phyloP scores from a whole-genome alignment of 2,888 invertebrate genomes.

The Oscheius sp. region DNA sequence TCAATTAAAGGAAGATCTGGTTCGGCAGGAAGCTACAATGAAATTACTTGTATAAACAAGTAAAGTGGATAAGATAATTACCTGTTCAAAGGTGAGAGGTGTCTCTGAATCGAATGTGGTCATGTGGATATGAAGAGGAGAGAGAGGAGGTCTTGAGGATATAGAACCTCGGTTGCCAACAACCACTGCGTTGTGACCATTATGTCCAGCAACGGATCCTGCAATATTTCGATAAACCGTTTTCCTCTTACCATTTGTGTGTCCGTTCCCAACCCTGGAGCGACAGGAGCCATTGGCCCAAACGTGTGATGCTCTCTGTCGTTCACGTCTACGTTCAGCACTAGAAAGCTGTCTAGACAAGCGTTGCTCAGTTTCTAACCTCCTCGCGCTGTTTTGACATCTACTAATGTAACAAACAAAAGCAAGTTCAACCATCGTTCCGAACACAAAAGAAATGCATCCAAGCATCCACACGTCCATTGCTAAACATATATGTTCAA shows the following conservation, averaged over 20 bases:
- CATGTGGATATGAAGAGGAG: slow-evolving; percentile 58
- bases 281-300: slow-evolving; percentile 52
- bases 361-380: slow-evolving; percentile 33
- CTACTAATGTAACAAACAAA: slow-evolving; percentile 70
- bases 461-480: slow-evolving; percentile 70
- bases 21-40: slow-evolving; percentile 47
- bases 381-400: slow-evolving; percentile 58
- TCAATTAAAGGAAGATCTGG: slow-evolving; percentile 51
- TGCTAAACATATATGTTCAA: slow-evolving; percentile 42
- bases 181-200: slow-evolving; percentile 16
- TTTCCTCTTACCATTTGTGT: slow-evolving; percentile 33
- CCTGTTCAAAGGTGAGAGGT: slow-evolving; percentile 64
- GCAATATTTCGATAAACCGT: not conserved
- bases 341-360: slow-evolving; percentile 31
- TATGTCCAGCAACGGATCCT: slow-evolving; percentile 9
- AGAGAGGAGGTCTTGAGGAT: slow-evolving; percentile 37
- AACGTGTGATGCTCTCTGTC: slow-evolving; percentile 45
- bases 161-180: slow-evolving; percentile 24
- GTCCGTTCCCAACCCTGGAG: slow-evolving; percentile 38
- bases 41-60: not conserved
- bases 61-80: slow-evolving; percentile 19
- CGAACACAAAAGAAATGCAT: slow-evolving; percentile 70
- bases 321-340: slow-evolving; percentile 47
- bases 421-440: slow-evolving; percentile 70
- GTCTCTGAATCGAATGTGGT: slow-evolving; percentile 55